Conservation (phyloP, 2,113 vertebrate genomes). For the Holacanthus passer region DNA sequence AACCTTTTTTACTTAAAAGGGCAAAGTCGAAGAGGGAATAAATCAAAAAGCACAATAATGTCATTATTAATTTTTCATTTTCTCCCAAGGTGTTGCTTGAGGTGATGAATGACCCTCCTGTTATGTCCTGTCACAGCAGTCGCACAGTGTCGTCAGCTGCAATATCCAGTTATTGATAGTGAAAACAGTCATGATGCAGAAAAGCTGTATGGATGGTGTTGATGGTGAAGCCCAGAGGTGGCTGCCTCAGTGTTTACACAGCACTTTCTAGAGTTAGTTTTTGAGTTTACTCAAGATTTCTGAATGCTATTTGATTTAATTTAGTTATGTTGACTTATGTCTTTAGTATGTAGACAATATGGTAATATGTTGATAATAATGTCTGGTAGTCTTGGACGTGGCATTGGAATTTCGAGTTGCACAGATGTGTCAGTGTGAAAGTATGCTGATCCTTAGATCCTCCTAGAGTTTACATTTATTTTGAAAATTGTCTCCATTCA, state of each 20-base stretch:
- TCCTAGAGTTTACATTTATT: background rate
- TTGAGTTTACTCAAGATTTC: no score
- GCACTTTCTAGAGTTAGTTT: no score
- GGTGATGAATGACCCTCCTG: background rate
- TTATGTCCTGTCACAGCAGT: slow-evolving; percentile 1
- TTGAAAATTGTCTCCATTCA: background rate
- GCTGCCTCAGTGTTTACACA: background rate
- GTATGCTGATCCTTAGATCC: background rate
- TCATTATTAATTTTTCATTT: slow-evolving; percentile 1
- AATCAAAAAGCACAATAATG: slow-evolving; percentile 12
- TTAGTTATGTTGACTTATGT: background rate
- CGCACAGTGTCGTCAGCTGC: slow-evolving; percentile 19
- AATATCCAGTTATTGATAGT: slow-evolving; percentile 21
- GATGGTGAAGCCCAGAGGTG: slow-evolving; percentile 8
- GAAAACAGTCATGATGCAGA: background rate
- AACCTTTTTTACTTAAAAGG: slow-evolving; percentile 10
- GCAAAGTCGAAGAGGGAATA: background rate
- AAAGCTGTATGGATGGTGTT: slow-evolving; percentile 10
- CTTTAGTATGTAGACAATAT: background rate
- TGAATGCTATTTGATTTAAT: no score
- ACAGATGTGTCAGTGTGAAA: background rate
- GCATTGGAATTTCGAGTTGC: background rate
- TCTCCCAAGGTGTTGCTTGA: background rate
- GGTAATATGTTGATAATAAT: background rate
- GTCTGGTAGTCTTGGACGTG: background rate